A percentile compares a stretch with the other conserved stretches of the same genome.
Conservation (phyloP, 2,113 vertebrate species). For the Manacus vitellinus region DNA sequence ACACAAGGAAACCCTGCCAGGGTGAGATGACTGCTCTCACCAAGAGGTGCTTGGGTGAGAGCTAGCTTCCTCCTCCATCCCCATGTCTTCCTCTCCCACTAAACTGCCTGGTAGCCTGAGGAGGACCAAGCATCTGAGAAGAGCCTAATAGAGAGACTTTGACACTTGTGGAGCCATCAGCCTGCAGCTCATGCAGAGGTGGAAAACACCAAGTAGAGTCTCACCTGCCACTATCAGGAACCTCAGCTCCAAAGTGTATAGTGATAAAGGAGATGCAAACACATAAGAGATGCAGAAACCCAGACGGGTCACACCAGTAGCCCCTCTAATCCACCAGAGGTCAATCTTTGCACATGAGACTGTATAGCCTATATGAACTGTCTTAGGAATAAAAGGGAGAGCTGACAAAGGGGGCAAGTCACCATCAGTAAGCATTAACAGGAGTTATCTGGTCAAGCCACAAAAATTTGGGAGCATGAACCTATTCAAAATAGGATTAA, state of each 20-base stretch:
- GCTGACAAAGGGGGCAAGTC: not conserved
- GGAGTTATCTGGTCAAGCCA: not conserved
- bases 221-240: not conserved
- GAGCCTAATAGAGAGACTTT: not conserved
- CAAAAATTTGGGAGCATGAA: not conserved
- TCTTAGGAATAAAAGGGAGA: not conserved
- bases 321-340: not conserved
- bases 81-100: not conserved
- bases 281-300: not conserved
- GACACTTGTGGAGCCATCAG: not conserved
- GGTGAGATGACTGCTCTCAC: not conserved
- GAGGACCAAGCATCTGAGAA: not conserved
- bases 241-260: not conserved
- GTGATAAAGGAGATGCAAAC: not conserved
- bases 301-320: not conserved
- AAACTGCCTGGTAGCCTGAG: not conserved
- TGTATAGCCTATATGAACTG: not conserved
- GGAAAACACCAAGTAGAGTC: not conserved
- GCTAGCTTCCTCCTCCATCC: not conserved
- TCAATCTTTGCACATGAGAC: not conserved
- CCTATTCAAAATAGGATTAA: not conserved
- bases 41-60: not conserved
- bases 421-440: not conserved
- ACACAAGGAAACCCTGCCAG: not conserved
- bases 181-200: not conserved